A percentile compares a stretch with the other conserved stretches of the same genome.
phyloP scores from a whole-genome alignment of 2,113 vertebrate genomes.

The Nerophis ophidion region DNA sequence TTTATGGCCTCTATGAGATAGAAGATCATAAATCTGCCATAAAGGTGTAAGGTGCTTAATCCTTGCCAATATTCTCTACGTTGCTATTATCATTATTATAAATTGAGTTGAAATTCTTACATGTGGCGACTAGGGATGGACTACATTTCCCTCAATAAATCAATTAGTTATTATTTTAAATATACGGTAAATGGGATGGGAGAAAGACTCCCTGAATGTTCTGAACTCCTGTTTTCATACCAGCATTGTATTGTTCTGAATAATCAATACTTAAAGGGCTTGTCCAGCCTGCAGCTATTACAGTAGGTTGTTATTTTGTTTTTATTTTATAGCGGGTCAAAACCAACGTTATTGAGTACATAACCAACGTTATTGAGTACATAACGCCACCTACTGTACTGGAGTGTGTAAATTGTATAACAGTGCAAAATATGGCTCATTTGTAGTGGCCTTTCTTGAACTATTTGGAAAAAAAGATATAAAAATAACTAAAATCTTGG shows the following conservation, averaged over 20 bases:
- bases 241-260: background rate
- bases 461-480: too few species aligned
- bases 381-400: too few species aligned
- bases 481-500: too few species aligned
- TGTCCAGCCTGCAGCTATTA: too few species aligned
- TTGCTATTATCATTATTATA: background rate
- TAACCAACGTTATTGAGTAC: too few species aligned
- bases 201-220: background rate
- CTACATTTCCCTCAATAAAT: background rate
- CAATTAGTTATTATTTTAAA: background rate
- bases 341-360: too few species aligned
- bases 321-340: too few species aligned
- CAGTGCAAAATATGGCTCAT: too few species aligned
- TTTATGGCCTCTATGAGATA: slow-evolving; percentile 39
- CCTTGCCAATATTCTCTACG: background rate
- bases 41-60: background rate
- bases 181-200: background rate
- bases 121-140: background rate
- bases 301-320: too few species aligned
- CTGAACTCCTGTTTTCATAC: background rate
- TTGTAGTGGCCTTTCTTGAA: too few species aligned
- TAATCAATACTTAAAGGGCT: background rate
- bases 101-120: background rate
- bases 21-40: slow-evolving; percentile 41
- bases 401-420: too few species aligned